A percentile compares a stretch with the other conserved stretches of the same genome.
Evolutionary conservation across 2,113 vertebrate species (phyloP).

Genomic region (Chloropsis hardwickii): DNA sequence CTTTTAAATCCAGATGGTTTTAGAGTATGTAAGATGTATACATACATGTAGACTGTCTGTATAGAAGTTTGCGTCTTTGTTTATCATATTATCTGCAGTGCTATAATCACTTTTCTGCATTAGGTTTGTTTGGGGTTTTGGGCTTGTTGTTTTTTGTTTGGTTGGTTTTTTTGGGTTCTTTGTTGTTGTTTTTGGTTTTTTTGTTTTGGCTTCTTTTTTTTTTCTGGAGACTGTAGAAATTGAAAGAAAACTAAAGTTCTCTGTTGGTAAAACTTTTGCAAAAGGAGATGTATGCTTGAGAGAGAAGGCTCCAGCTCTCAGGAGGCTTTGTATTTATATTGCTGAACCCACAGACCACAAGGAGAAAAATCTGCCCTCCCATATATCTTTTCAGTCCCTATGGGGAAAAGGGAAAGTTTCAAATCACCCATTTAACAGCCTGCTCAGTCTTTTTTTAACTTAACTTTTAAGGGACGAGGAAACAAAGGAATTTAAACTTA

Average conservation of each 20-base stretch:
- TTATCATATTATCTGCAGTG: not conserved
- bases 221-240: not conserved
- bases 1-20: not conserved
- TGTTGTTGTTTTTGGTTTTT: too few relatives aligned
- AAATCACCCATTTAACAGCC: not conserved
- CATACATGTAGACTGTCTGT: rapidly evolving
- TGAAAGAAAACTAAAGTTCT: not conserved
- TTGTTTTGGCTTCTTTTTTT: not conserved
- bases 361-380: not conserved
- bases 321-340: not conserved
- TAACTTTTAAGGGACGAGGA: not conserved
- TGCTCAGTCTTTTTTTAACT: not conserved
- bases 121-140: not conserved
- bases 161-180: not conserved
- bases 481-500: not conserved
- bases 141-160: too few relatives aligned
- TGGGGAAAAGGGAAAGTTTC: not conserved
- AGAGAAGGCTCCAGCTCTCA: not conserved
- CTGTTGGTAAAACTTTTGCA: not conserved
- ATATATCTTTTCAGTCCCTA: not conserved
- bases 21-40: not conserved
- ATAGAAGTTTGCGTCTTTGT: not conserved
- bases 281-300: not conserved
- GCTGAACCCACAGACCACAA: not conserved
- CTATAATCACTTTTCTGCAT: not conserved